These are phyloP conservation scores for Hepsetus odoe DNA, from an alignment of 2,113 vertebrate genomes.

Conservation along the genomic window DNA sequence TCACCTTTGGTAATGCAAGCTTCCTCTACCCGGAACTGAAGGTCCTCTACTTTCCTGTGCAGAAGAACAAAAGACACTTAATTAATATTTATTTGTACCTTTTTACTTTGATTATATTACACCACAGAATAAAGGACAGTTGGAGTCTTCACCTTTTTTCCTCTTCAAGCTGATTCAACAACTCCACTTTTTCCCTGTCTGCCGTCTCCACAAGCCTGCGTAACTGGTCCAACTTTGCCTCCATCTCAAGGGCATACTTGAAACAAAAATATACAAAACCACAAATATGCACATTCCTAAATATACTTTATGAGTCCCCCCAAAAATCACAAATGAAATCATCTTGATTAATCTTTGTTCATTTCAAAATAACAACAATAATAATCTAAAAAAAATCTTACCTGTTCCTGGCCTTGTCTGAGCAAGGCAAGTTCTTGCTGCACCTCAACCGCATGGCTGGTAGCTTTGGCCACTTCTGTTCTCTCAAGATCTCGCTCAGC, in stretches of 20 bases:
- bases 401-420: slow-evolving; percentile 93
- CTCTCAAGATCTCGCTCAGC: slow-evolving; percentile 94
- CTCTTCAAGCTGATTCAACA: slow-evolving; percentile 95
- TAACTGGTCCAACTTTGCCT: slow-evolving; percentile 95
- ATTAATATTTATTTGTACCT: not conserved
- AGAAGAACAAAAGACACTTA: slow-evolving; percentile 49
- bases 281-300: too few species aligned
- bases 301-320: too few species aligned
- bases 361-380: too few species aligned
- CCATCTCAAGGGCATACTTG: slow-evolving; percentile 83
- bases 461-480: slow-evolving; percentile 95
- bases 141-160: slow-evolving; percentile 85
- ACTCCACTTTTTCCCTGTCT: slow-evolving; percentile 95
- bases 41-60: slow-evolving; percentile 95
- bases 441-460: slow-evolving; percentile 91
- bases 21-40: slow-evolving; percentile 98
- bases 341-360: too few species aligned
- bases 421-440: slow-evolving; percentile 89
- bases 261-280: slow-evolving; percentile 6
- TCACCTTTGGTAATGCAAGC: slow-evolving; percentile 99
- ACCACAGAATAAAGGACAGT: not conserved
- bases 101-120: not conserved
- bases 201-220: slow-evolving; percentile 93
- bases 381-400: slow-evolving; percentile 58
- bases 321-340: too few species aligned